phyloP scores from a whole-genome alignment of 1,140 invertebrate genomes.

The Aphaenogaster ashmeadi region DNA sequence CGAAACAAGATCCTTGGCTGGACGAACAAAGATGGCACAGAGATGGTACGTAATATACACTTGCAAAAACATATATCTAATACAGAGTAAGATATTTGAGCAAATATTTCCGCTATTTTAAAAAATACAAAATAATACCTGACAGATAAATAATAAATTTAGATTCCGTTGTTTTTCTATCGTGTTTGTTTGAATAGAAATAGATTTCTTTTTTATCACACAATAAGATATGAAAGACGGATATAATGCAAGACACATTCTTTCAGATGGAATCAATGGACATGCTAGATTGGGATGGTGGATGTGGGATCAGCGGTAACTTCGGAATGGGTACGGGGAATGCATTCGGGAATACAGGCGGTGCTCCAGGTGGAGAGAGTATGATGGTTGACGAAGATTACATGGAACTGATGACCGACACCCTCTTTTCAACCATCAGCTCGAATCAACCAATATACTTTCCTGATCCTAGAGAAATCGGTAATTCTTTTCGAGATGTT shows the following conservation, averaged over 20 bases:
- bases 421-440: conserved; percentile 95
- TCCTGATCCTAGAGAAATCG: conserved; percentile 98
- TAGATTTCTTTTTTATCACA: neutral
- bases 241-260: neutral
- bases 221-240: neutral
- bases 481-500: conserved; percentile 88
- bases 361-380: conserved; percentile 89
- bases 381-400: conserved; percentile 96
- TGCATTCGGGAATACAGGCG: conserved; percentile 77
- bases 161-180: neutral
- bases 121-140: neutral
- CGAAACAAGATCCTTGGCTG: conserved; percentile 93
- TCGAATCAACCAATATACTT: conserved; percentile 97
- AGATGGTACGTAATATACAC: conserved; percentile 89
- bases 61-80: neutral
- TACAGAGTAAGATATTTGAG: neutral
- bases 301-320: conserved; percentile 77
- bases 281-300: conserved; percentile 90
- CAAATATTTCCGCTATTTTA: neutral
- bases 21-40: conserved; percentile 91
- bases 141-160: conserved; percentile 8
- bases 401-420: conserved; percentile 96
- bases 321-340: conserved; percentile 77
- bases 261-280: conserved; percentile 93
- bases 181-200: neutral